Base-by-base conservation (phyloP, 2,113 vertebrate species). In the Rhagologus leucostigma region DNA sequence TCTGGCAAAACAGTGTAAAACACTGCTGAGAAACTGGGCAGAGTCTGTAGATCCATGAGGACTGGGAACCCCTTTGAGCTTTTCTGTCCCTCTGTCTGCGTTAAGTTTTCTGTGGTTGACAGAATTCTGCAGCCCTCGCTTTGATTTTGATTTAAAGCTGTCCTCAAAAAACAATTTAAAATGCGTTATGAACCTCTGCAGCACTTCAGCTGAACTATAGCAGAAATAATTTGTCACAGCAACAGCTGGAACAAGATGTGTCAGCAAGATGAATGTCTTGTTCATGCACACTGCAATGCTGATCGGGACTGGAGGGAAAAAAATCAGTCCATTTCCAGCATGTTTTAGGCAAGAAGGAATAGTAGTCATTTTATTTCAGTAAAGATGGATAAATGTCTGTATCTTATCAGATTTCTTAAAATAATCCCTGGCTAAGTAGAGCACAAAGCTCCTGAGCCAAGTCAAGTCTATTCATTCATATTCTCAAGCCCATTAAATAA, bases 191-290 rank as follows among this genome's bases (percentile, higher is more conserved):
- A 88, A 20, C 67, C 13, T 65, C 84, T 37, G 41, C 64, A 88
- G 88, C 27, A 27, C 83, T 89, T 95, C 47, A 81, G 68, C 82
- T 94, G 82, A 94, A 59, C 90, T 93, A 57, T 4, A 53, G 93
- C 74, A 96, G 87, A 85, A 92, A 88, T 84, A 89, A 97, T 97
- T 97, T 84, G 96, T 97, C 94, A 97, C 91, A 97, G 97, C 93
- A 97, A 88, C 94, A 97, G 96, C 95, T 97, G 94, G 94, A 95
- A 84, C 59, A 87, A 84, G 87, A 95, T 80, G 59, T 81, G 93
- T 93, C 93, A 92, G 93, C 64, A 87, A 96, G 95, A 97, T 56
- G 59, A 93, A 96, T 95, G 65, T 67, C 93, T 94, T 86, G 82
- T 89, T 95, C 89, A 68, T 55, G 37, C 59, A 44, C 71, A 26